phyloP scores from a whole-genome alignment of 64 coral and sea anemone genomes.

The Astreopora myriophthalma region DNA sequence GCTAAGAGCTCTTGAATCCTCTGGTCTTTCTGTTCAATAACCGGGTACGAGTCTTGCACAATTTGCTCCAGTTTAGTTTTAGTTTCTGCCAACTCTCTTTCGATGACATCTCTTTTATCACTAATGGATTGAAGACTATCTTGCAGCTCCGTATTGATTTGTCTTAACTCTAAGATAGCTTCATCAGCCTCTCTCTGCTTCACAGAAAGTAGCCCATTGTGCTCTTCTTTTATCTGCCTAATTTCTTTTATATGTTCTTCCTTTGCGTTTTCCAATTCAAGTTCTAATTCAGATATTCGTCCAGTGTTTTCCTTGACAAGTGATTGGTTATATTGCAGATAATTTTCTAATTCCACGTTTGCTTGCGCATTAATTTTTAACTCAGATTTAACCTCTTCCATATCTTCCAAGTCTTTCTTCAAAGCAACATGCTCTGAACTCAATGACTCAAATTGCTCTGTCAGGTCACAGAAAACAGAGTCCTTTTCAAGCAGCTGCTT shows the following conservation, averaged over 20 bases:
- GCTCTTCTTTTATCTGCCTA: neutral
- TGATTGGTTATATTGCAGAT: neutral
- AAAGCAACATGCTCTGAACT: neutral
- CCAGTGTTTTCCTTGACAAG: neutral
- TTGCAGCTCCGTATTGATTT: constrained; percentile 27
- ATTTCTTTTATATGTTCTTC: constrained; percentile 1
- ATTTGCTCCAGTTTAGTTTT: constrained; percentile 7
- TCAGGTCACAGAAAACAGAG: constrained; percentile 17
- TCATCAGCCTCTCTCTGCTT: constrained; percentile 1
- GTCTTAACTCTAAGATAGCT: neutral
- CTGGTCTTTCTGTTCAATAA: constrained; percentile 21
- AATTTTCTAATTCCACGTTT: neutral
- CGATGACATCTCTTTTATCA: neutral
- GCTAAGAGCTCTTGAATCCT: neutral
- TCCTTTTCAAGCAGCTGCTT: constrained; percentile 71
- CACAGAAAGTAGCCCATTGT: neutral
- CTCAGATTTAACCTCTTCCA: neutral
- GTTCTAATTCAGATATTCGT: neutral
- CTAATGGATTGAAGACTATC: neutral
- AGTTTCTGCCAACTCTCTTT: neutral
- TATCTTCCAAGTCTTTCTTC: neutral
- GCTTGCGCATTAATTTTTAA: neutral
- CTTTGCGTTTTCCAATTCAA: neutral
- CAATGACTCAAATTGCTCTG: neutral
- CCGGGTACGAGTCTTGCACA: neutral